Conservation (phyloP, 2,113 vertebrate species). For the Myiozetetes cayanensis region DNA sequence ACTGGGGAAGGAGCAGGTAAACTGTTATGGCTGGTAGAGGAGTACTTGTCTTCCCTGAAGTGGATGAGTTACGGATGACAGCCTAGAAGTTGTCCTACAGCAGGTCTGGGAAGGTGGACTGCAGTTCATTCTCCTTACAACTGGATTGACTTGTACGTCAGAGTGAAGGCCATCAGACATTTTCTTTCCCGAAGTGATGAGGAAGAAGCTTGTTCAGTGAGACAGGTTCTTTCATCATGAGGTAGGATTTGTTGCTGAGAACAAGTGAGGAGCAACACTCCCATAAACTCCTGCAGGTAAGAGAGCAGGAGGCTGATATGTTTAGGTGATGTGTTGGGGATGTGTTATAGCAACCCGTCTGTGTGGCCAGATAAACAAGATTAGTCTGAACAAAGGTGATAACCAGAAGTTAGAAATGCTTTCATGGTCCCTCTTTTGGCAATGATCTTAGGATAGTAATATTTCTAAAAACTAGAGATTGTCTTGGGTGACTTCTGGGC, state of each 20-base stretch:
- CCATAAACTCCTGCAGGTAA: neutral
- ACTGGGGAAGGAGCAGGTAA: neutral
- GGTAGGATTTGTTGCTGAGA: neutral
- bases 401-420: neutral
- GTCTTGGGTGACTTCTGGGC: neutral
- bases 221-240: neutral
- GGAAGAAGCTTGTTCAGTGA: neutral
- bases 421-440: neutral
- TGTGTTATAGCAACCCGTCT: neutral
- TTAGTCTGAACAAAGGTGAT: neutral
- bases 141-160: neutral
- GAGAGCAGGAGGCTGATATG: neutral
- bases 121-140: neutral
- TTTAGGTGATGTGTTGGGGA: neutral
- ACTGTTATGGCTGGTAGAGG: neutral
- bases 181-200: neutral
- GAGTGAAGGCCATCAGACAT: neutral
- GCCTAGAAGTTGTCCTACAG: neutral
- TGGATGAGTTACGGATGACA: neutral
- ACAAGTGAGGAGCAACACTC: neutral
- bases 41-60: neutral
- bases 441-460: neutral
- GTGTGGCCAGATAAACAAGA: neutral
- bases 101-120: neutral
- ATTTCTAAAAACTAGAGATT: neutral